Percentiles rank a stretch among this genome's conserved stretches.
Evolutionary conservation across 2,113 vertebrate genomes (phyloP).

Genomic region (Cynopterus brachyotis): DNA sequence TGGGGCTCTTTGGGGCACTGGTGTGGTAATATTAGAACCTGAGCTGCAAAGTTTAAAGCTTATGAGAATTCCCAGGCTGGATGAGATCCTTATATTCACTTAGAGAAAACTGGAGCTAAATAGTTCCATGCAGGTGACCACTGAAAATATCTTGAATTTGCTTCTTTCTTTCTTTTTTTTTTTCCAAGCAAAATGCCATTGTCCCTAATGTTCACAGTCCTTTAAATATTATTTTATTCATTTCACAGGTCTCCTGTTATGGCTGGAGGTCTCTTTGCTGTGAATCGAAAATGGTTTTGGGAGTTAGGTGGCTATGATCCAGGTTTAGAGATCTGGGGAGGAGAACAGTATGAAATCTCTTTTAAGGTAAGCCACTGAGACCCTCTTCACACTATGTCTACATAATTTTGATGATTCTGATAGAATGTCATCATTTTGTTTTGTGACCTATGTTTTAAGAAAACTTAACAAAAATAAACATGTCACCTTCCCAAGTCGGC

Average conservation of each 20-base stretch:
- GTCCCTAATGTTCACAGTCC: neutral
- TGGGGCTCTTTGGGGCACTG: neutral
- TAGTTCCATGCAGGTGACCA: neutral
- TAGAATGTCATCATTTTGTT: neutral
- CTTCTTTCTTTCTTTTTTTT: neutral
- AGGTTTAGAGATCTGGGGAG: constrained; percentile 92
- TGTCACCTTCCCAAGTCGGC: neutral
- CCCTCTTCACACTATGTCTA: neutral
- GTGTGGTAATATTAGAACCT: neutral
- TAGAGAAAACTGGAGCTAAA: no score
- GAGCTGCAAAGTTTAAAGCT: neutral
- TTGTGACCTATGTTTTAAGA: neutral
- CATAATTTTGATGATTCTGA: neutral
- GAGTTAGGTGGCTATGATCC: constrained; percentile 91
- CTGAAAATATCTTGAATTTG: neutral
- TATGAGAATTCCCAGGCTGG: neutral
- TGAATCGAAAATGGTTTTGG: constrained; percentile 93
- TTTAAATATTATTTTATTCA: constrained; percentile 56
- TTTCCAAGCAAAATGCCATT: neutral
- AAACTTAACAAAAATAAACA: neutral
- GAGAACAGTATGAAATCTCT: constrained; percentile 92
- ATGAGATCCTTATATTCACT: neutral
- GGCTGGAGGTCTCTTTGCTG: constrained; percentile 92
- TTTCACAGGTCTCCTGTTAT: constrained; percentile 91
- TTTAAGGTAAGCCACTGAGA: constrained; percentile 86